Percentiles rank a stretch among this genome's conserved stretches.
phyloP scores from a whole-genome alignment of 1,140 invertebrate genomes.

The Tetramorium simillimum region DNA sequence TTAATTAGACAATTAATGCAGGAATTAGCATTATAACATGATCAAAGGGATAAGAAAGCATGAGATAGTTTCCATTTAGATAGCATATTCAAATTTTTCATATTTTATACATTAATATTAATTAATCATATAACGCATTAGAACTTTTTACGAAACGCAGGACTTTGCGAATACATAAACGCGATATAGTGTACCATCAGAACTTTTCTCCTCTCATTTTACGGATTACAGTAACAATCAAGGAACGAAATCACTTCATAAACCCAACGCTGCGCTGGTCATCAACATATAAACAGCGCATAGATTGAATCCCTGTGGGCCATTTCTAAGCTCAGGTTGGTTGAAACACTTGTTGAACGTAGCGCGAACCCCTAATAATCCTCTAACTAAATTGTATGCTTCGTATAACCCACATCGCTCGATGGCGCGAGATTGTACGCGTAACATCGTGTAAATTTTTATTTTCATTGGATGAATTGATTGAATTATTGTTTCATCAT shows the following conservation, averaged over 20 bases:
- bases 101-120: background rate
- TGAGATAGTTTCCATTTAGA: background rate
- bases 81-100: background rate
- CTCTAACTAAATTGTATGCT: constrained; percentile 50
- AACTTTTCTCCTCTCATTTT: background rate
- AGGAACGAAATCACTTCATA: constrained; percentile 34
- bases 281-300: constrained; percentile 57
- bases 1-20: constrained; percentile 13
- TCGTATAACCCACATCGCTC: constrained; percentile 38
- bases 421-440: constrained; percentile 8
- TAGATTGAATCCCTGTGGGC: constrained; percentile 50
- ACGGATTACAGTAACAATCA: background rate
- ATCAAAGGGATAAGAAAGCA: background rate
- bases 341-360: constrained; percentile 58
- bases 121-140: background rate
- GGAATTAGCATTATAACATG: background rate
- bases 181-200: background rate
- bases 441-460: constrained; percentile 31
- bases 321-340: constrained; percentile 54
- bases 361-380: constrained; percentile 54
- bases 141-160: background rate
- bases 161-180: background rate
- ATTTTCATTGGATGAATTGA: constrained; percentile 2
- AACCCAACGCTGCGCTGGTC: background rate
- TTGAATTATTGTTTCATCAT: constrained; percentile 2